Evolutionary conservation across 2,797 vertebrate genomes (phyloP).

Genomic region (Sebastes matsubarae): DNA sequence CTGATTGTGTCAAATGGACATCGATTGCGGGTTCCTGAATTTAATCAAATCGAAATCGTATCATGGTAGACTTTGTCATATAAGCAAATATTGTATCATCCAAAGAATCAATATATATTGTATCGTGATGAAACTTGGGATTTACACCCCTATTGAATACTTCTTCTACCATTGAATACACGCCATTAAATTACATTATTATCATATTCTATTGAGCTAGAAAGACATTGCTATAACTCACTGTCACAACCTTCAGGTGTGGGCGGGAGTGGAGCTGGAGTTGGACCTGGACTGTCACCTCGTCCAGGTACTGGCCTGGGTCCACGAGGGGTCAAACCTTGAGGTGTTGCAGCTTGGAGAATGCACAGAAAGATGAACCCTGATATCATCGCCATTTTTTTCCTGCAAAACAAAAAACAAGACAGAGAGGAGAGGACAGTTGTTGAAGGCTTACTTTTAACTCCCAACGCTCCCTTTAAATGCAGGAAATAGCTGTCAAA

Average conservation of each 20-base stretch:
- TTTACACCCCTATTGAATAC: not conserved
- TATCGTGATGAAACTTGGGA: too few species aligned
- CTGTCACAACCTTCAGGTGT: slow-evolving; percentile 51
- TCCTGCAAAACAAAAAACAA: slow-evolving; percentile 4
- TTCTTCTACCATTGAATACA: not conserved
- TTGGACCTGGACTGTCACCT: slow-evolving; percentile 36
- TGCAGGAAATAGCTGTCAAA: slow-evolving; percentile 69
- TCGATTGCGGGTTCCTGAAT: too few species aligned
- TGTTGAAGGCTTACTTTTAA: slow-evolving; percentile 1
- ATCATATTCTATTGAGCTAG: not conserved
- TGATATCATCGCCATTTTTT: slow-evolving; percentile 54
- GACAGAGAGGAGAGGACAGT: not conserved
- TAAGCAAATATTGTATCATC: too few species aligned
- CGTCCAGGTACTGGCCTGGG: slow-evolving; percentile 55
- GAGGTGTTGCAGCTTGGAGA: slow-evolving; percentile 52
- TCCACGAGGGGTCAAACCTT: slow-evolving; percentile 21
- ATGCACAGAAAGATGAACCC: slow-evolving; percentile 63
- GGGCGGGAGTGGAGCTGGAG: not conserved
- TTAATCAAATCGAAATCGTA: too few species aligned
- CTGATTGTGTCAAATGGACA: too few species aligned
- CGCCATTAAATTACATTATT: not conserved
- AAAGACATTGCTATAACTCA: slow-evolving; percentile 38
- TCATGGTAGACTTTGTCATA: too few species aligned
- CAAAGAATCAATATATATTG: too few species aligned
- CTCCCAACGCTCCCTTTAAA: not conserved